Evolutionary conservation across 2,888 invertebrate species (phyloP).

Genomic region (Reticulitermes lucifugus): DNA sequence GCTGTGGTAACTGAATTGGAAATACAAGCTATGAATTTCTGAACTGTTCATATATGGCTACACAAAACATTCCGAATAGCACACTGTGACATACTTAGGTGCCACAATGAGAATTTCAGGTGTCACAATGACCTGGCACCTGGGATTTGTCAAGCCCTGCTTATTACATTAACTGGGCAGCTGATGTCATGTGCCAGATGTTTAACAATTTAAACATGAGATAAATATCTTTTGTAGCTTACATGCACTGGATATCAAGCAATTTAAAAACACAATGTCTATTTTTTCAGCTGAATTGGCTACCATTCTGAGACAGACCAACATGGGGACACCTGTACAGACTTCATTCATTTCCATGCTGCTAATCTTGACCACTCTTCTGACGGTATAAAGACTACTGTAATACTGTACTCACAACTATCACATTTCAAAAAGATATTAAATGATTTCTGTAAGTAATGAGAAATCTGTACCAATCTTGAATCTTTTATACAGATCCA

Average conservation of each 20-base stretch:
- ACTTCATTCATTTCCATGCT: not conserved
- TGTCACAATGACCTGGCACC: not conserved
- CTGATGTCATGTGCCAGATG: not conserved
- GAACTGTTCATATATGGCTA: not conserved
- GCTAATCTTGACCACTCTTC: not conserved
- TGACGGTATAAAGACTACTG: not conserved
- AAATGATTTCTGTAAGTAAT: too few relatives aligned
- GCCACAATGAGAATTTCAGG: not conserved
- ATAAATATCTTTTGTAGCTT: not conserved
- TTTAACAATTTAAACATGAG: not conserved
- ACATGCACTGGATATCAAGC: too few relatives aligned
- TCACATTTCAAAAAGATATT: not conserved
- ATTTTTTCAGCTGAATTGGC: constrained; percentile 17
- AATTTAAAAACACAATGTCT: too few relatives aligned
- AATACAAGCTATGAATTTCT: too few relatives aligned
- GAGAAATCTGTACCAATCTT: too few relatives aligned
- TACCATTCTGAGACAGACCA: not conserved
- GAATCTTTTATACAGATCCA: too few relatives aligned
- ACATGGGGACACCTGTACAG: not conserved
- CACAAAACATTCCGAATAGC: not conserved
- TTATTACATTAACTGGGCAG: not conserved
- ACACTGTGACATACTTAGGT: not conserved
- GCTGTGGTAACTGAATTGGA: too few relatives aligned
- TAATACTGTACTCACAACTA: not conserved
- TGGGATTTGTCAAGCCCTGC: not conserved